These are phyloP conservation scores for Oreotrochilus melanogaster DNA, from an alignment of 2,113 vertebrate species.

Conservation along the genomic window DNA sequence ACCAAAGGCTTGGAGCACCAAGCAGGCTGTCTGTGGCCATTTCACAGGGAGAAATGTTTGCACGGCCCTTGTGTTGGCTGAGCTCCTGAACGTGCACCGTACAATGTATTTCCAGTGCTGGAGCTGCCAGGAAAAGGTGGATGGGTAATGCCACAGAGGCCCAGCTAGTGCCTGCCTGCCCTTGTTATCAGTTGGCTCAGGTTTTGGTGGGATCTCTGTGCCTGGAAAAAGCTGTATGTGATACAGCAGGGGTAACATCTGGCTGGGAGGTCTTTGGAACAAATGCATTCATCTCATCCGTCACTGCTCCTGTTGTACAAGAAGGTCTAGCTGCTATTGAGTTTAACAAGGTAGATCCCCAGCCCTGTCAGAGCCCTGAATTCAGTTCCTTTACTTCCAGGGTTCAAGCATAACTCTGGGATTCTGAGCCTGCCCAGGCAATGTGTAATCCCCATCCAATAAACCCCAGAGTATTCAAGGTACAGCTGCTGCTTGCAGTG, in stretches of 20 bases:
- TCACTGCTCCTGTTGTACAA: background rate
- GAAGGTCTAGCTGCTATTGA: background rate
- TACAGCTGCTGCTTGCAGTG: background rate
- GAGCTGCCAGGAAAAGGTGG: background rate
- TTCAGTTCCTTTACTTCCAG: background rate
- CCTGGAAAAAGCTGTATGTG: background rate
- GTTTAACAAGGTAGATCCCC: background rate
- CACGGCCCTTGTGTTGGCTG: background rate
- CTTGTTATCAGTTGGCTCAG: background rate
- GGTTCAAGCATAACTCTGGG: background rate
- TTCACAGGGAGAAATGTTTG: background rate
- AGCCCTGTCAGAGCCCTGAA: background rate
- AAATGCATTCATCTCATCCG: background rate
- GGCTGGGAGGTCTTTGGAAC: constrained; percentile 25
- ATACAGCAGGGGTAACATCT: constrained; percentile 7
- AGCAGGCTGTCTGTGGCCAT: background rate
- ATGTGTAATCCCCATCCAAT: background rate
- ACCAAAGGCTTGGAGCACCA: background rate
- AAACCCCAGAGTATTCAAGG: background rate
- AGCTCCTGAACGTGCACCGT: background rate
- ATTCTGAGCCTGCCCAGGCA: background rate
- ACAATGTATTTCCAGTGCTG: background rate
- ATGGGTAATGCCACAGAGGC: background rate
- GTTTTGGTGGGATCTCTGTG: background rate
- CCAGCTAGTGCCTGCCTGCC: background rate